These are phyloP conservation scores for Chaetodon trifasciatus DNA, from an alignment of 2,797 vertebrate species.

Conservation along the genomic window DNA sequence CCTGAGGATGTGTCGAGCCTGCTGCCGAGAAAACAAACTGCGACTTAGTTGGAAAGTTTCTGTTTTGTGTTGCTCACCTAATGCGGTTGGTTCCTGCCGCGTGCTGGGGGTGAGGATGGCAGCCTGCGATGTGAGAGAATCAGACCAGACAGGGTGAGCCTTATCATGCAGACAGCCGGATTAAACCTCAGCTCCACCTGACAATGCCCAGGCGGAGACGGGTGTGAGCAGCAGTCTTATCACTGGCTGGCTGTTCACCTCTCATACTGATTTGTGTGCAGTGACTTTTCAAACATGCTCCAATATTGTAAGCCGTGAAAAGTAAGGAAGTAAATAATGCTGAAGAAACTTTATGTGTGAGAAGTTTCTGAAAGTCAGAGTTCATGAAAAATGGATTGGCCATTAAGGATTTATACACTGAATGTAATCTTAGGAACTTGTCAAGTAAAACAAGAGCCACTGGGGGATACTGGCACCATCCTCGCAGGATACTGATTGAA, in stretches of 20 bases:
- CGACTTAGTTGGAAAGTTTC: background rate
- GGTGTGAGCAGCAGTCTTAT: background rate
- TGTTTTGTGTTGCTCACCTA: background rate
- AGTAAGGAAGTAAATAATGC: background rate
- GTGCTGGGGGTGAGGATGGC: background rate
- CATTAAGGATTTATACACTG: background rate
- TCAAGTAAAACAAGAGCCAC: background rate
- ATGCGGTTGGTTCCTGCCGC: background rate
- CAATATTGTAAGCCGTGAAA: background rate
- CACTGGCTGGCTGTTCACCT: background rate
- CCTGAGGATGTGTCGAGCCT: background rate
- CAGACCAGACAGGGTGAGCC: background rate
- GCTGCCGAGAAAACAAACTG: background rate
- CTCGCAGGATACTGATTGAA: background rate
- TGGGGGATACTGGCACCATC: background rate
- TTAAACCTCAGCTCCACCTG: background rate
- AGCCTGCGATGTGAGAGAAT: conserved; percentile 7
- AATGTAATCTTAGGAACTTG: background rate
- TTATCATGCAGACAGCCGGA: conserved; percentile 23
- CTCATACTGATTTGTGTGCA: background rate
- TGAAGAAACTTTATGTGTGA: background rate
- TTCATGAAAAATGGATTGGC: conserved; percentile 1
- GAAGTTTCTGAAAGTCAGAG: conserved; percentile 11
- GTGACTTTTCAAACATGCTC: background rate
- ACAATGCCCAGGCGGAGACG: background rate